Evolutionary conservation across 2,888 invertebrate genomes (phyloP), one percentile per base, ranked within the genome.

Genomic region (Orchesella flavescens): DNA sequence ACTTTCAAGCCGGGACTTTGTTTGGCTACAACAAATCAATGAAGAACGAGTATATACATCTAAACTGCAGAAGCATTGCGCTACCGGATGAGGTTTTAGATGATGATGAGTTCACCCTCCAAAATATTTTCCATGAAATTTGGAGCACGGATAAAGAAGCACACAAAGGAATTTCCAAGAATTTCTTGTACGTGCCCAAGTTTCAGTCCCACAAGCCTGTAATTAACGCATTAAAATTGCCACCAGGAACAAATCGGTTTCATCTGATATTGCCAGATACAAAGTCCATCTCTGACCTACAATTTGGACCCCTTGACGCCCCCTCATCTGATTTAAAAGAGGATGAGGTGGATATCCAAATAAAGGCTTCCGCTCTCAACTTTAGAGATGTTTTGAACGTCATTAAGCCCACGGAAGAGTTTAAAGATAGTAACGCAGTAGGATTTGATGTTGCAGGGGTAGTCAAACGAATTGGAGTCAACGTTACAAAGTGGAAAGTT

Each of bases 371-470:
- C 3, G 71, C 61, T 0, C 49, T 79, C 1, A 79, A 79, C 44
- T 79, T 79, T 23, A 19, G 63, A 23, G 78, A 79, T 19, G 21
- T 79, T 15, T 63, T 79, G 9, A 55, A n/a, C 19, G 53, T 79
- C 13, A 61, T 71, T 1, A 79, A 79, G n/a, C 78, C 71, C 9
- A 55, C 69, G 1, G 65, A 61, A 44, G 23, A 71, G 15, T 46
- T 59, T n/a, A 61, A 46, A 5, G 1, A 10, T 1, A n/a, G 23
- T 15, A 71, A 71, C n/a, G 43, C 63, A 0, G 55, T 79, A 15
- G 78, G 78, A 1, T 19, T 49, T 7, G 78, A 79, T 24, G 75
- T 82, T 59, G 63, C 75, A 44, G 85, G 85, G 1, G 61, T 85
- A 5, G 78, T 85, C 1, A 74, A 55, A 1, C 9, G 10, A 53